Conservation (phyloP, 1,140 invertebrate species). For the Orchesella cincta region DNA sequence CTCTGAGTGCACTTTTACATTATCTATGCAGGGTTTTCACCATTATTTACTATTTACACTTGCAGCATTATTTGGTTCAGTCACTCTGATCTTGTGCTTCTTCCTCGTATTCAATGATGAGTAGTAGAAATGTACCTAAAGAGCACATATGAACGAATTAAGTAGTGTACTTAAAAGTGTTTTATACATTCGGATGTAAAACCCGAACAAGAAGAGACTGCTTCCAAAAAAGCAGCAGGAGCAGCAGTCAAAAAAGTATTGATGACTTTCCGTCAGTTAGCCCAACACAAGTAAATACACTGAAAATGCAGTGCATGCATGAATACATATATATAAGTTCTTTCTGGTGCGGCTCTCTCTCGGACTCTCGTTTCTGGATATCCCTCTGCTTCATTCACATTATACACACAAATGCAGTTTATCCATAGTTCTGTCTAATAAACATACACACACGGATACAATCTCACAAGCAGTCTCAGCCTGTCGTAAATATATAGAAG, state of each 20-base stretch:
- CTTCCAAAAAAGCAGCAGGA: not conserved
- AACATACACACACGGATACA: not conserved
- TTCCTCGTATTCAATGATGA: not conserved
- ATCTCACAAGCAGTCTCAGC: not conserved
- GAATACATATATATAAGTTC: no score
- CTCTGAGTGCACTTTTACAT: not conserved
- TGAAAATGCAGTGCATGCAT: no score
- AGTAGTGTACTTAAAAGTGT: constrained; percentile 4
- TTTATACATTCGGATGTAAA: not conserved
- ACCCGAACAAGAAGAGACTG: not conserved
- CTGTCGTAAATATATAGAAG: not conserved
- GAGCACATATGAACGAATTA: not conserved
- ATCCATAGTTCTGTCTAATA: no score
- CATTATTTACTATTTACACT: constrained; percentile 19
- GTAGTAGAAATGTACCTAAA: not conserved
- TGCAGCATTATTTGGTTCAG: not conserved
- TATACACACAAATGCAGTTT: no score
- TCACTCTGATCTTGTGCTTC: not conserved
- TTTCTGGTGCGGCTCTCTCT: not conserved
- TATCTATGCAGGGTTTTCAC: not conserved
- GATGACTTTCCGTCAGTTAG: constrained; percentile 9
- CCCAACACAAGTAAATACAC: not conserved
- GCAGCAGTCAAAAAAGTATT: not conserved
- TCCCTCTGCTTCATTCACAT: not conserved
- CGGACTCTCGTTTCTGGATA: not conserved